Percentiles rank a stretch among this genome's conserved stretches.
These are phyloP conservation scores for Cephus pygmeus DNA, from an alignment of 2,888 invertebrate genomes.

Conservation along the genomic window DNA sequence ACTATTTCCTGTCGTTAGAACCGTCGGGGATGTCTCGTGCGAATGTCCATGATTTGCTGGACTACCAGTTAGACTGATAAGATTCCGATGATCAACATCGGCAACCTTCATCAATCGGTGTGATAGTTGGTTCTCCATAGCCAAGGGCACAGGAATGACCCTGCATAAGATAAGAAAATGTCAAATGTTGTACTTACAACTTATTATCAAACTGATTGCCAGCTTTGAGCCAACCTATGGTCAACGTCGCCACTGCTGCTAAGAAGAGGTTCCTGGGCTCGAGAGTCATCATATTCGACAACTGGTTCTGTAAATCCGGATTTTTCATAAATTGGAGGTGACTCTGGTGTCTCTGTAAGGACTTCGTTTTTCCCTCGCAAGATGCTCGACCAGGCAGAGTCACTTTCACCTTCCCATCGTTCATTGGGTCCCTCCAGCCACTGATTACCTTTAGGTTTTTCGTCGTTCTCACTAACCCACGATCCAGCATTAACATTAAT, in stretches of 20 bases:
- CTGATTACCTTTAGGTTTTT: conserved; percentile 43
- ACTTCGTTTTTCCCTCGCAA: conserved; percentile 45
- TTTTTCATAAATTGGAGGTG: conserved; percentile 75
- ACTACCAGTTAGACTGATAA: conserved; percentile 85
- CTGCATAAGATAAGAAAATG: conserved; percentile 28
- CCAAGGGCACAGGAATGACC: conserved; percentile 57
- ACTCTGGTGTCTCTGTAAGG: conserved; percentile 72
- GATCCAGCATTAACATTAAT: conserved; percentile 24
- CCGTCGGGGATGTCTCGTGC: conserved; percentile 42
- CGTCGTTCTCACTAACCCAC: conserved; percentile 53
- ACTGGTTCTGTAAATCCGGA: conserved; percentile 69
- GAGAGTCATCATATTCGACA: conserved; percentile 73
- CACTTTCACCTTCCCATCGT: conserved; percentile 56
- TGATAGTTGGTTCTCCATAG: conserved; percentile 53
- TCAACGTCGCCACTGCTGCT: conserved; percentile 61
- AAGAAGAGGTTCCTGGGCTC: conserved; percentile 57
- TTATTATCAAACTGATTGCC: not conserved
- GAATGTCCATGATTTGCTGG: conserved; percentile 65
- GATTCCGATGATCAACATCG: conserved; percentile 86
- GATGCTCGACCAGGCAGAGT: conserved; percentile 50
- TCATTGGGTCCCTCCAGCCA: conserved; percentile 60
- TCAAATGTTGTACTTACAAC: not conserved
- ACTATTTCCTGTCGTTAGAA: conserved; percentile 41
- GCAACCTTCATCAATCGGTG: conserved; percentile 61
- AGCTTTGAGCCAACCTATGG: conserved; percentile 48